Evolutionary conservation across 2,797 vertebrate species (phyloP).

Genomic region (Phoeniculus purpureus): DNA sequence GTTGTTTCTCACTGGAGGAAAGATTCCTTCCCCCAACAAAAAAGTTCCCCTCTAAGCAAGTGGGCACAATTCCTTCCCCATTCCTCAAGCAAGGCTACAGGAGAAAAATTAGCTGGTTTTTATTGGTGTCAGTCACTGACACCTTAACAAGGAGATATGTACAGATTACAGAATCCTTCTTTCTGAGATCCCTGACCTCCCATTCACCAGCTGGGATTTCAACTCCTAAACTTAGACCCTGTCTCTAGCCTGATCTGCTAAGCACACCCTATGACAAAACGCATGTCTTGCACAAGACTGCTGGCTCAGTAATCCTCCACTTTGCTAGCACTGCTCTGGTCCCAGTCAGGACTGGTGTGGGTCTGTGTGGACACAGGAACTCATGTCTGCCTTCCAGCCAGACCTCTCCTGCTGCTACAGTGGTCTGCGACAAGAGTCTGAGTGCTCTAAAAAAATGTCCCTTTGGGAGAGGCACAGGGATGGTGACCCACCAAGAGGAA

Average conservation of each 20-base stretch:
- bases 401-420: not conserved
- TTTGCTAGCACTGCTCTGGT: not conserved
- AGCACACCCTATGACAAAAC: not conserved
- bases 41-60: not conserved
- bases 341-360: not conserved
- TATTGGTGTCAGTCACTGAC: not conserved
- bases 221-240: not conserved
- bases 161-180: not conserved
- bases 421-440: not conserved
- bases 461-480: not conserved
- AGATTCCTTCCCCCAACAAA: accelerated
- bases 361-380: not conserved
- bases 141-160: not conserved
- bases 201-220: not conserved
- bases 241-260: not conserved
- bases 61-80: not conserved
- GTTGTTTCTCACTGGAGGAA: not conserved
- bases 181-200: not conserved
- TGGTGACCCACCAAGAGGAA: not conserved
- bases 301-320: not conserved
- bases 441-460: not conserved
- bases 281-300: not conserved
- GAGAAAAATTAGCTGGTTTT: not conserved
- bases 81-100: not conserved
- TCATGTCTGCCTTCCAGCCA: accelerated